Conservation (phyloP, 2,797 vertebrate species). For the Aphelocoma californica region DNA sequence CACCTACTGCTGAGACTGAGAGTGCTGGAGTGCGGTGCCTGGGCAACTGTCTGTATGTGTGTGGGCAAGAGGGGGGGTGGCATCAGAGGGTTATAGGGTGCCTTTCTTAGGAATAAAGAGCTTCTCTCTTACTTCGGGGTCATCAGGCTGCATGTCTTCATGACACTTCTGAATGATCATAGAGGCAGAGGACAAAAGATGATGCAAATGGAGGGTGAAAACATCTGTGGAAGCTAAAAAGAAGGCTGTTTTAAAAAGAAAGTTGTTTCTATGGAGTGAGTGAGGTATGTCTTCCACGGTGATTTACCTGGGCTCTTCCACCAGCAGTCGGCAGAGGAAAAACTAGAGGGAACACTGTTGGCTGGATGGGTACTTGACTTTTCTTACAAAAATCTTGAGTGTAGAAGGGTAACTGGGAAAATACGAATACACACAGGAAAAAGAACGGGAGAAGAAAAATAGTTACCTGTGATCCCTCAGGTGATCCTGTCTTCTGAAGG, state of each 20-base stretch:
- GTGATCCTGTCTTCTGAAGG: constrained; percentile 90
- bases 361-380: not conserved
- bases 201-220: not conserved
- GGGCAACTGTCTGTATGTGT: fast-evolving
- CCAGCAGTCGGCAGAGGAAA: not conserved
- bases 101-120: not conserved
- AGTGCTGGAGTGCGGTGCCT: fast-evolving
- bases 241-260: not conserved
- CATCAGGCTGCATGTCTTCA: not conserved
- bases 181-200: not conserved
- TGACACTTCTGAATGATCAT: not conserved
- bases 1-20: not conserved
- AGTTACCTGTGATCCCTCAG: constrained; percentile 87
- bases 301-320: not conserved
- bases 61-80: not conserved
- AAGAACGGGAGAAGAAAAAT: not conserved
- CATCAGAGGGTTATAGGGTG: not conserved
- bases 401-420: fast-evolving
- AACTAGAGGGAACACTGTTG: not conserved
- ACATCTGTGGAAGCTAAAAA: not conserved
- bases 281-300: not conserved
- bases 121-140: not conserved
- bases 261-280: not conserved
- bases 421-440: not conserved
- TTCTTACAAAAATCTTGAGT: not conserved